A percentile compares a stretch with the other conserved stretches of the same genome.
Conservation (phyloP, 2,888 invertebrate species). For the Philereme transversata region DNA sequence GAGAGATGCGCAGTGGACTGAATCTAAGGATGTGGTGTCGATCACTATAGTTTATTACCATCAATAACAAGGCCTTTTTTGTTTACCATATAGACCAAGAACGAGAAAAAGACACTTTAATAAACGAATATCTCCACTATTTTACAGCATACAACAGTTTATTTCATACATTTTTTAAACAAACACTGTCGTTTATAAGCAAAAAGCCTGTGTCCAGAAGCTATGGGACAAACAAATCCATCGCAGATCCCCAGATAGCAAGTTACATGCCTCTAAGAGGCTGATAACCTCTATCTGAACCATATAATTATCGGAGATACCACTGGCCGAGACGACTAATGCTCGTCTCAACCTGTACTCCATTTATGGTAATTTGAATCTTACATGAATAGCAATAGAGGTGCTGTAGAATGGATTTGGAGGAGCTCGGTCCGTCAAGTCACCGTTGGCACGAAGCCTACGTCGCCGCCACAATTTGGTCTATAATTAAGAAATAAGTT, state of each 20-base stretch:
- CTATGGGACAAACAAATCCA: conserved; percentile 49
- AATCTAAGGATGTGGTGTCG: too few species aligned
- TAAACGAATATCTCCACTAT: background rate
- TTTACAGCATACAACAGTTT: background rate
- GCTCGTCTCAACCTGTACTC: conserved; percentile 47
- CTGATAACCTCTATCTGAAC: conserved; percentile 79
- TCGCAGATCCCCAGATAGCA: conserved; percentile 65
- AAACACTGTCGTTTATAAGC: conserved; percentile 11
- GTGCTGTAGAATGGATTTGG: conserved; percentile 38
- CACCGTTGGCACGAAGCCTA: conserved; percentile 68
- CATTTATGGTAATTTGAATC: conserved; percentile 45
- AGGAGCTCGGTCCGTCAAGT: conserved; percentile 51
- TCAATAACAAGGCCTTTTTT: too few species aligned
- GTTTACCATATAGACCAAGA: too few species aligned
- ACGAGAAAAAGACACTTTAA: too few species aligned
- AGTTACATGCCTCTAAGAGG: conserved; percentile 72
- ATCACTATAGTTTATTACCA: too few species aligned
- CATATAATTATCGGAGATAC: conserved; percentile 80
- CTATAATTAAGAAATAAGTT: conserved; percentile 84
- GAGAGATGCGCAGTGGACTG: too few species aligned
- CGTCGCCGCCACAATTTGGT: conserved; percentile 79
- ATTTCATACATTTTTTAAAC: conserved; percentile 2
- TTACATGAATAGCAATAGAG: conserved; percentile 46
- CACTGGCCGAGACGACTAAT: conserved; percentile 70
- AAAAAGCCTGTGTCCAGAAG: conserved; percentile 23